phyloP scores from a whole-genome alignment of 2,113 vertebrate genomes.

The Psilopsiagon aurifrons region DNA sequence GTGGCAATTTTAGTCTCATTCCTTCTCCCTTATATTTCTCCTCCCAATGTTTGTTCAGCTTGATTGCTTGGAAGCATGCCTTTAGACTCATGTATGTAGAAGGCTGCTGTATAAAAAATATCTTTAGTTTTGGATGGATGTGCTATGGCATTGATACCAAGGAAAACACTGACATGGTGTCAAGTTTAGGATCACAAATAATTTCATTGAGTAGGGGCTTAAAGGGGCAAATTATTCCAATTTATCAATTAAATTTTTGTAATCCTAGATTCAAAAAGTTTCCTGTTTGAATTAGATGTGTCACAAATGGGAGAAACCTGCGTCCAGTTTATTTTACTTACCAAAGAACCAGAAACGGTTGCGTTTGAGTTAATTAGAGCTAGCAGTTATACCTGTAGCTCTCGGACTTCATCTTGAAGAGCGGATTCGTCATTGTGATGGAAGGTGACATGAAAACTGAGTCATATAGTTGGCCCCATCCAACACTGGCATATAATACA shows the following conservation, averaged over 20 bases:
- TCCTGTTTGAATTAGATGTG: not conserved
- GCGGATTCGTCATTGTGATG: not conserved
- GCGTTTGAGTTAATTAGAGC: not conserved
- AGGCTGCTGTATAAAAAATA: not conserved
- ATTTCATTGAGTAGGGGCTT: not conserved
- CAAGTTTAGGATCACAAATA: not conserved
- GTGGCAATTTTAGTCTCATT: not conserved
- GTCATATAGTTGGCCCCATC: not conserved
- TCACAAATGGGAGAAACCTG: not conserved
- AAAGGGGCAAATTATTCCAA: not conserved
- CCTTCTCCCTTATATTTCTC: not conserved
- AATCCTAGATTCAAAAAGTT: not conserved
- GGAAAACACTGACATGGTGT: not conserved
- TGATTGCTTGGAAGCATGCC: not conserved
- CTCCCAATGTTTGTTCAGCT: not conserved
- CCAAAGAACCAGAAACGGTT: not conserved
- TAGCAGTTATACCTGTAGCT: not conserved
- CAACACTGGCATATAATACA: constrained; percentile 24
- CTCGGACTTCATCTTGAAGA: not conserved
- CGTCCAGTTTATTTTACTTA: not conserved
- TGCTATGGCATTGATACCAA: not conserved
- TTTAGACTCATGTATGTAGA: not conserved
- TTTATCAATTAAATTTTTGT: not conserved
- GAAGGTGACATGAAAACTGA: constrained; percentile 40
- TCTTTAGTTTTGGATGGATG: not conserved